Evolutionary conservation across 2,797 vertebrate species (phyloP), one percentile per base, ranked within the genome.

Genomic region (Scleropages formosus): DNA sequence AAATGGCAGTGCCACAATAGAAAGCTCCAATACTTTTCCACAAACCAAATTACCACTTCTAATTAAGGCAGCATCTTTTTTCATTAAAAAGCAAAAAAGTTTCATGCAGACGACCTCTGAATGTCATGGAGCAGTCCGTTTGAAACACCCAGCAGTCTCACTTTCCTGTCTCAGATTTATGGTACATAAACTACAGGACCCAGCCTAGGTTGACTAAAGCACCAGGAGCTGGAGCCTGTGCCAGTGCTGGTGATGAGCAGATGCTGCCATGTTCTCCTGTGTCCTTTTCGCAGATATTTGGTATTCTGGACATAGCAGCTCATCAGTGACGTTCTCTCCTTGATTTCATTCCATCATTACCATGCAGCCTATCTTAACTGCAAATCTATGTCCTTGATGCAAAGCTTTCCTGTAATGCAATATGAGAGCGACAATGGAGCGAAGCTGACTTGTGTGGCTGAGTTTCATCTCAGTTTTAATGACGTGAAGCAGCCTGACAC

Each of bases 301-400:
- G 22, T 27, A 59, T 59, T 20, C 18, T 10, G 31, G 27, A 22
- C 24, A 47, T 22, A 70, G 67, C 49, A 47, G 67, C 13, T 26
- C 20, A 15, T 47, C 67, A 70, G 2, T n/a, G 53, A 46, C 16
- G 20, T 56, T 26, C 56, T 72, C 70, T 26, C 27, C 72, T 56
- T 59, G 27, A 72, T 11, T 61, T n/a, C 15, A 16, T 61, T 46
- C 27, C 18, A 58, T 68, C 70, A 72, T 27, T 72, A 60, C 27
- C 44, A 46, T 60, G 53, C 53, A 46, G 16, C 49, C 56, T 68
- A 71, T 71, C 56, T 71, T 58, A 71, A 58, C 71, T 71, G 68
- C 49, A 27, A 58, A 71, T 71, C 24, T 46, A 13, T 69, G 8
- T 44, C 69, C 27, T 27, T 16, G 12, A 60, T 72, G 27, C 56